Evolutionary conservation across 2,113 vertebrate genomes (phyloP).

Genomic region (Misgurnus anguillicaudatus): DNA sequence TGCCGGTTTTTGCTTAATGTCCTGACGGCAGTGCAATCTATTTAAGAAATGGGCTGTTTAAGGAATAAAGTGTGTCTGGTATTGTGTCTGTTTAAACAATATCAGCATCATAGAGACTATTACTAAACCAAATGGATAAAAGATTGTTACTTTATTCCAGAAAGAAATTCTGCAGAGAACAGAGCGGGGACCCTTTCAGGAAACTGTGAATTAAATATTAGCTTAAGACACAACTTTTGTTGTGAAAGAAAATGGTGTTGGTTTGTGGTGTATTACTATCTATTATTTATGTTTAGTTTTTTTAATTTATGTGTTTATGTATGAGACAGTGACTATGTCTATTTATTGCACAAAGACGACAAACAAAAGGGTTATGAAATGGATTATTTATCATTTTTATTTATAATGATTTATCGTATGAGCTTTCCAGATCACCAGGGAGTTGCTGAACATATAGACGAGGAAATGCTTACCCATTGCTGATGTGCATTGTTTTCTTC

Average conservation of each 20-base stretch:
- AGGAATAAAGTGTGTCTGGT: neutral
- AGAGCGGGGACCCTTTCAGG: neutral
- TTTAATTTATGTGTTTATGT: neutral
- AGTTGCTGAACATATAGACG: neutral
- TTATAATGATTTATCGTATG: neutral
- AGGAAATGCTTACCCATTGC: neutral
- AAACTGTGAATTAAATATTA: neutral
- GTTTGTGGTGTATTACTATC: neutral
- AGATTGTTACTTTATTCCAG: neutral
- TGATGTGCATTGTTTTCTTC: neutral
- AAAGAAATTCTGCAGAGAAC: neutral
- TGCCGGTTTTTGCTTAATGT: neutral
- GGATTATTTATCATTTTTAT: neutral
- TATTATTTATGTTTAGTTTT: neutral
- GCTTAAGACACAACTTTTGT: conserved; percentile 3
- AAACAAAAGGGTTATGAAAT: neutral
- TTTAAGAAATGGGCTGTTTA: neutral
- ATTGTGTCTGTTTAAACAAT: neutral
- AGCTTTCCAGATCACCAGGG: too few species aligned
- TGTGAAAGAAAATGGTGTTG: neutral
- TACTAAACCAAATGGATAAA: conserved; percentile 6
- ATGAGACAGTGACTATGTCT: neutral
- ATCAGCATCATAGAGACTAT: neutral
- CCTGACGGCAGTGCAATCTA: neutral
- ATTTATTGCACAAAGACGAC: neutral